Conservation (phyloP, 1,140 invertebrate genomes). For the Pectinophora gossypiella region DNA sequence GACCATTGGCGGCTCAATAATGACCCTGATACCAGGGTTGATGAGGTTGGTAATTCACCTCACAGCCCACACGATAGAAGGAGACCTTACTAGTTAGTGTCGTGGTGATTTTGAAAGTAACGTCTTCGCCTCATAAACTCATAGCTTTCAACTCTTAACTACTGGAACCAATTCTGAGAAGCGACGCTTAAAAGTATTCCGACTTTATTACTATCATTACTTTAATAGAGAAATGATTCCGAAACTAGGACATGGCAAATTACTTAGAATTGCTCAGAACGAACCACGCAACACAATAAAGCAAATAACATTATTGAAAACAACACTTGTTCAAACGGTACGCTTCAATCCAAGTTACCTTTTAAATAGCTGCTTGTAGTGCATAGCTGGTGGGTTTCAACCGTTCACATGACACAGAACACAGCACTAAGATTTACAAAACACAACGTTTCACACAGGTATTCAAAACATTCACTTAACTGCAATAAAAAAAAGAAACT, state of each 20-base stretch:
- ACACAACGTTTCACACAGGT: constrained; percentile 12
- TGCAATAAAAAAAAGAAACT: constrained; percentile 7
- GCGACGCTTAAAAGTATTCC: neutral
- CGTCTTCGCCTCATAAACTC: no score
- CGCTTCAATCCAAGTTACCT: constrained; percentile 32
- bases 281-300: neutral
- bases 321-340: neutral
- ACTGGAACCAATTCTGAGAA: no score
- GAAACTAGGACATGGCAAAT: neutral
- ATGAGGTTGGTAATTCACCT: no score
- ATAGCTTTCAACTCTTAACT: no score
- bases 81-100: no score
- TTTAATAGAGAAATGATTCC: neutral
- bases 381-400: constrained; percentile 42
- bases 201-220: neutral
- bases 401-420: constrained; percentile 30
- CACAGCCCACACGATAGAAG: no score
- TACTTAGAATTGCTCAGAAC: neutral
- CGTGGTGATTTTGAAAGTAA: no score
- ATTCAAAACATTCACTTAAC: constrained; percentile 23
- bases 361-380: constrained; percentile 61
- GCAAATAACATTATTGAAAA: no score
- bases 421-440: constrained; percentile 20
- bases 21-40: no score
- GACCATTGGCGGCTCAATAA: no score